Conservation (phyloP, 2,113 vertebrate genomes). For the Hydrochoerus hydrochaeris region DNA sequence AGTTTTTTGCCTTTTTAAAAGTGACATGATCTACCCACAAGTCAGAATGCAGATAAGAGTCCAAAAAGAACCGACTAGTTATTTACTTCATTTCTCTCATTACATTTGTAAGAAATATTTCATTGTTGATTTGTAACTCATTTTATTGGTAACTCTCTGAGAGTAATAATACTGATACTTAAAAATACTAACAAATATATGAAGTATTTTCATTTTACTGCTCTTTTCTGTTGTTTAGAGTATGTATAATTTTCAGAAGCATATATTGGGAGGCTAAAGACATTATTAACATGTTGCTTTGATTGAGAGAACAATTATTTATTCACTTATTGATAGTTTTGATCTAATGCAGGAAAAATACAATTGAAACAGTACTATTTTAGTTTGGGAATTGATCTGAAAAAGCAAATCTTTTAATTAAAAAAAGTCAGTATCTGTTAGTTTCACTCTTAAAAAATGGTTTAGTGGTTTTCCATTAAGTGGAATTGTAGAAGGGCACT, state of each 20-base stretch:
- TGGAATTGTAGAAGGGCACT: slow-evolving; percentile 72
- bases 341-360: slow-evolving; percentile 85
- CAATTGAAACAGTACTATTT: slow-evolving; percentile 65
- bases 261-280: slow-evolving; percentile 78
- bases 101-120: slow-evolving; percentile 4
- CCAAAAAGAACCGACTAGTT: not conserved
- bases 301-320: slow-evolving; percentile 94
- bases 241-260: slow-evolving; percentile 77
- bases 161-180: slow-evolving; percentile 43
- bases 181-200: slow-evolving; percentile 57
- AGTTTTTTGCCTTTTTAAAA: slow-evolving; percentile 32
- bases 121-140: slow-evolving; percentile 38
- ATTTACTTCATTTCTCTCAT: slow-evolving; percentile 47
- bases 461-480: slow-evolving; percentile 74
- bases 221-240: slow-evolving; percentile 71
- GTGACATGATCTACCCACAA: not conserved
- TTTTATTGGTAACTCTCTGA: not conserved
- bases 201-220: slow-evolving; percentile 74
- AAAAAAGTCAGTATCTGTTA: slow-evolving; percentile 78
- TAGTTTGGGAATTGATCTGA: slow-evolving; percentile 80
- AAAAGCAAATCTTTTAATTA: slow-evolving; percentile 77
- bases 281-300: slow-evolving; percentile 83
- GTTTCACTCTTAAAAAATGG: slow-evolving; percentile 79
- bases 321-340: slow-evolving; percentile 89
- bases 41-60: not conserved